Evolutionary conservation across 2,113 vertebrate genomes (phyloP).

Genomic region (Lasiurus cinereus): DNA sequence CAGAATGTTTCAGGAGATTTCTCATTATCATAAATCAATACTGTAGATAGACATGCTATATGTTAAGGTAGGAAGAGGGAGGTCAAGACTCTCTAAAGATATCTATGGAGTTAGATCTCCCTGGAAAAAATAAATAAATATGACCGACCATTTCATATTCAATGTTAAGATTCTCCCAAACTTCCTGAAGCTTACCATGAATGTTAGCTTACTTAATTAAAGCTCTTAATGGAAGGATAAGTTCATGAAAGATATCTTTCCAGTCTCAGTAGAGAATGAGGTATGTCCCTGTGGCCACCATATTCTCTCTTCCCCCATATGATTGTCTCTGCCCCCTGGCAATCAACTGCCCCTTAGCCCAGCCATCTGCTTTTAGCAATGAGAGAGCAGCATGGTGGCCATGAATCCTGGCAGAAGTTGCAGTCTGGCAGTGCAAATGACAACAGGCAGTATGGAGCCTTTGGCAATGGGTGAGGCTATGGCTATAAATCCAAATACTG

Average conservation of each 20-base stretch:
- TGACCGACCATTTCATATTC: background rate
- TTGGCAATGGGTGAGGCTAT: conserved; percentile 85
- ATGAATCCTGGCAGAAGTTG: conserved; percentile 85
- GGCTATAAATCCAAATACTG: conserved; percentile 85
- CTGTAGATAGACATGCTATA: background rate
- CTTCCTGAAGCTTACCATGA: background rate
- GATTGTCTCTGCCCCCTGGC: conserved; percentile 86
- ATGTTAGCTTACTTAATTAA: conserved; percentile 3
- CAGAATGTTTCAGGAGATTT: background rate
- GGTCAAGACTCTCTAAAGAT: background rate
- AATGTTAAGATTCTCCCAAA: background rate
- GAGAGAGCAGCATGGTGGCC: conserved; percentile 84
- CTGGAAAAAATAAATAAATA: background rate
- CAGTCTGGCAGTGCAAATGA: conserved; percentile 87
- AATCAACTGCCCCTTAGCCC: conserved; percentile 87
- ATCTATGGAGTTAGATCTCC: background rate
- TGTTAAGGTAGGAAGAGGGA: background rate
- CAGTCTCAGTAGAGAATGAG: conserved; percentile 58
- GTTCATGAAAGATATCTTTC: conserved; percentile 9
- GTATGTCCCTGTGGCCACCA: background rate
- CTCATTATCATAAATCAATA: background rate
- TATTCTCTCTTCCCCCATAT: conserved; percentile 72
- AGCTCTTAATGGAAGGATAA: background rate
- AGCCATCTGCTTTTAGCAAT: conserved; percentile 87
- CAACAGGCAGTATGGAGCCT: conserved; percentile 84